These are phyloP conservation scores for Rhinogobio ventralis DNA, from an alignment of 2,797 vertebrate genomes.

Conservation along the genomic window DNA sequence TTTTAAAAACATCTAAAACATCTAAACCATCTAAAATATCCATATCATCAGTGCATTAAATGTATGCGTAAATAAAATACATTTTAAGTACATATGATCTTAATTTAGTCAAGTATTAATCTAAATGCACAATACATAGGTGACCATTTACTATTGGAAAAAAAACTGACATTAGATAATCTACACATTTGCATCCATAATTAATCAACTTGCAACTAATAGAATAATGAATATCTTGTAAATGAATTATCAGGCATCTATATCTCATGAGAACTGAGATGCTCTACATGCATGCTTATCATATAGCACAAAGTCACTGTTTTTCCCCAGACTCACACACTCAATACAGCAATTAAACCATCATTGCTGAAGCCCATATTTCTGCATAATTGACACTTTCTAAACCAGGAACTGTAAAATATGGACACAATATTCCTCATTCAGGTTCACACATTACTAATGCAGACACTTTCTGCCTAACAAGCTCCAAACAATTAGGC, in stretches of 20 bases:
- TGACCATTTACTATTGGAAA: background rate
- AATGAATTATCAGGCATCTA: background rate
- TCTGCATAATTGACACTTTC: constrained; percentile 52
- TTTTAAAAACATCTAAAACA: too few species aligned
- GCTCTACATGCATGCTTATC: constrained; percentile 5
- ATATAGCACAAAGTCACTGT: constrained; percentile 38
- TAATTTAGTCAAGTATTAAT: background rate
- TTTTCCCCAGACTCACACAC: constrained; percentile 41
- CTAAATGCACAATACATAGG: background rate
- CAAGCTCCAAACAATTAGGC: constrained; percentile 54
- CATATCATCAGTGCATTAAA: too few species aligned
- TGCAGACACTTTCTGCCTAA: constrained; percentile 50
- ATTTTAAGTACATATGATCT: background rate
- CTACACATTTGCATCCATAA: background rate
- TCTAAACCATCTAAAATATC: too few species aligned
- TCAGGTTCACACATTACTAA: constrained; percentile 46
- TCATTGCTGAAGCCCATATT: constrained; percentile 38
- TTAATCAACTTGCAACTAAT: background rate
- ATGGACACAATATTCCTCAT: constrained; percentile 42
- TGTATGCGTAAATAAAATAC: background rate
- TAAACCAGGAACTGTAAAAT: constrained; percentile 34
- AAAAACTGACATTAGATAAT: background rate
- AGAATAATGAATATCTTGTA: background rate
- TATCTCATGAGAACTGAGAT: background rate
- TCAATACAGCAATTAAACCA: constrained; percentile 52